A percentile compares a stretch with the other conserved stretches of the same genome.
These are phyloP conservation scores for Marronus borbonicus DNA, from an alignment of 2,888 invertebrate species.

Conservation along the genomic window DNA sequence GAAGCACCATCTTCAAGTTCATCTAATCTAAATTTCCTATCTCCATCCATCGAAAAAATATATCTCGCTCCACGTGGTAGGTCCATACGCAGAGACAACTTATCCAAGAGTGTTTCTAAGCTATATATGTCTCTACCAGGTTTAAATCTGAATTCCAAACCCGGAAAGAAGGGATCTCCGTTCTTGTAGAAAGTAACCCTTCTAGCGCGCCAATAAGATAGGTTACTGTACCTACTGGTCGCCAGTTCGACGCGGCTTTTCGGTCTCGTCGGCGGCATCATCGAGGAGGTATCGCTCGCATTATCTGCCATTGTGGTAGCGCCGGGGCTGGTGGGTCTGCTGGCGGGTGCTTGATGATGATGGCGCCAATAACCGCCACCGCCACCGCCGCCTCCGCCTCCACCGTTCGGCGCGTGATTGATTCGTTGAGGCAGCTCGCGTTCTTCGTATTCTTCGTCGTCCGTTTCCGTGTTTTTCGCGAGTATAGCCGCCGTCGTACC, in stretches of 20 bases:
- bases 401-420: constrained; percentile 70
- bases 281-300: constrained; percentile 75
- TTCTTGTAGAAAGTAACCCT: constrained; percentile 93
- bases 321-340: constrained; percentile 71
- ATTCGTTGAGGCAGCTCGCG: constrained; percentile 64
- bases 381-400: constrained; percentile 67
- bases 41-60: constrained; percentile 94
- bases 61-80: constrained; percentile 91
- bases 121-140: constrained; percentile 91
- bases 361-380: constrained; percentile 70
- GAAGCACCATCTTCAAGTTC: constrained; percentile 93
- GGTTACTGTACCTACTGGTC: constrained; percentile 79
- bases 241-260: constrained; percentile 74
- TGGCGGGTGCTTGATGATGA: constrained; percentile 68
- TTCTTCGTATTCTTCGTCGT: constrained; percentile 65
- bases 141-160: constrained; percentile 90
- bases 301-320: constrained; percentile 74
- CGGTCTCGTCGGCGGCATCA: constrained; percentile 73
- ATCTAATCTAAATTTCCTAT: constrained; percentile 86
- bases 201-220: constrained; percentile 90
- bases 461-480: constrained; percentile 63
- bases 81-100: constrained; percentile 90
- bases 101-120: constrained; percentile 88
- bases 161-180: constrained; percentile 93
- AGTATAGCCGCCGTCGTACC: constrained; percentile 60